Evolutionary conservation across 2,113 vertebrate species (phyloP), one percentile per base, ranked within the genome.

Genomic region (Megalops atlanticus): DNA sequence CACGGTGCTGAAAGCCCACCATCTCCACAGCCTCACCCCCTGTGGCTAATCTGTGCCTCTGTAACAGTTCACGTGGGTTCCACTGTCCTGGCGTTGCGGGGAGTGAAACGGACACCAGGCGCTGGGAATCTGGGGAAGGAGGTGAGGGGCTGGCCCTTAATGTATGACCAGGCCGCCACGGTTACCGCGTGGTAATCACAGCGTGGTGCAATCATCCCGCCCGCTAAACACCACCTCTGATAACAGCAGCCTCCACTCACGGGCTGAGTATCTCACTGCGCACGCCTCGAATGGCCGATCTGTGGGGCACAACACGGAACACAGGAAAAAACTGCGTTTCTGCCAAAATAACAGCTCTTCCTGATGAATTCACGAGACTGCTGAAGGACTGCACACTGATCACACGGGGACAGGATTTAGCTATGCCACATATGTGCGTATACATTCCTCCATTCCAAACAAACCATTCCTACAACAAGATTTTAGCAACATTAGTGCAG

Each of bases 1-100:
- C 80, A 15, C 68, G 80, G 84, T 84, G 38, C 80, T 85, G 79
- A 78, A 85, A 69, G 18, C 39, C 41, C 31, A 10, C 1, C 31
- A 47, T n/a, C 14, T 36, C 31, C 27, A 36, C 31, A 64, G 52
- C 49, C 49, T 18, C 49, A 3, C 15, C 24, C 2, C 49, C 15
- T 54, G 10, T 14, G 8, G 7, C 47, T 54, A 54, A 2, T 2
- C 49, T 54, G 49, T 2, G 15, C 49, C 12, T 54, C n/a, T 2
- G 2, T 54, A n/a, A n/a, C n/a, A n/a, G n/a, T n/a, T n/a, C n/a
- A n/a, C n/a, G n/a, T n/a, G n/a, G n/a, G n/a, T n/a, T n/a, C n/a
- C n/a, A n/a, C n/a, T n/a, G 8, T 2, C 0, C 18, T 64, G 54
- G 6, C n/a, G 11, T 31, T 31, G 54, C 24, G 10, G 31, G n/a